Evolutionary conservation across 1,140 invertebrate genomes (phyloP).

Genomic region (Drosophila pachea): DNA sequence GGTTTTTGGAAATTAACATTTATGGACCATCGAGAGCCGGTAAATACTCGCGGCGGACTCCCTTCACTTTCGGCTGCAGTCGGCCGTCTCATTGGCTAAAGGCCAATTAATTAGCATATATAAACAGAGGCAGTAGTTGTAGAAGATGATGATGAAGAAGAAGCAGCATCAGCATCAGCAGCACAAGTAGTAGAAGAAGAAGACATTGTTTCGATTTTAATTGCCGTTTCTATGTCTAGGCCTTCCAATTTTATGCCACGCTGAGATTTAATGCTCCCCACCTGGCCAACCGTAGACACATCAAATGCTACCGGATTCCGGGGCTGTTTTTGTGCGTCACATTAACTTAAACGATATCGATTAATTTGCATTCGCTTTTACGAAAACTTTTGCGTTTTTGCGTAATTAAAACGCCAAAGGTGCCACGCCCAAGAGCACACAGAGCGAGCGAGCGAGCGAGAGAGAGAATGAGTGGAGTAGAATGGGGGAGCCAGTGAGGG

Average conservation of each 20-base stretch:
- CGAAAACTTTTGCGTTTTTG: slow-evolving; percentile 58
- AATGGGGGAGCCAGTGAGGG: too few relatives aligned
- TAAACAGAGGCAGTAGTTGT: slow-evolving; percentile 41
- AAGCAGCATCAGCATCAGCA: too few relatives aligned
- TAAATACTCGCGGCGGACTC: slow-evolving; percentile 17
- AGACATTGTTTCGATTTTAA: slow-evolving; percentile 26
- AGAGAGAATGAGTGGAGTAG: too few relatives aligned
- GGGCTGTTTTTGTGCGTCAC: slow-evolving; percentile 29
- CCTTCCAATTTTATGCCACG: slow-evolving; percentile 33
- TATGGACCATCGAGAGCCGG: slow-evolving; percentile 31
- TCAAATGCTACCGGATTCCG: slow-evolving; percentile 43
- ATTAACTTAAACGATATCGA: slow-evolving; percentile 73
- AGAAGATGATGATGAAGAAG: slow-evolving; percentile 4
- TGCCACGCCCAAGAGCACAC: slow-evolving; percentile 57
- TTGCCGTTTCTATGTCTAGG: slow-evolving; percentile 13
- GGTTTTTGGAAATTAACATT: slow-evolving; percentile 68
- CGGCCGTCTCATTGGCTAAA: slow-evolving; percentile 3
- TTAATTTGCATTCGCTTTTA: slow-evolving; percentile 67
- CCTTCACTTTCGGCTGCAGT: slow-evolving; percentile 11
- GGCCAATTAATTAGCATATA: slow-evolving; percentile 72
- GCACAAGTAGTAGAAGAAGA: neutral
- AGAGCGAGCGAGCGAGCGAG: too few relatives aligned
- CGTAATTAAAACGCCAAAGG: slow-evolving; percentile 76
- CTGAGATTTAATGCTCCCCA: slow-evolving; percentile 38
- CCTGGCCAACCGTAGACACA: slow-evolving; percentile 22